Conservation (phyloP, 2,797 vertebrate species). For the Thalassophryne amazonica region DNA sequence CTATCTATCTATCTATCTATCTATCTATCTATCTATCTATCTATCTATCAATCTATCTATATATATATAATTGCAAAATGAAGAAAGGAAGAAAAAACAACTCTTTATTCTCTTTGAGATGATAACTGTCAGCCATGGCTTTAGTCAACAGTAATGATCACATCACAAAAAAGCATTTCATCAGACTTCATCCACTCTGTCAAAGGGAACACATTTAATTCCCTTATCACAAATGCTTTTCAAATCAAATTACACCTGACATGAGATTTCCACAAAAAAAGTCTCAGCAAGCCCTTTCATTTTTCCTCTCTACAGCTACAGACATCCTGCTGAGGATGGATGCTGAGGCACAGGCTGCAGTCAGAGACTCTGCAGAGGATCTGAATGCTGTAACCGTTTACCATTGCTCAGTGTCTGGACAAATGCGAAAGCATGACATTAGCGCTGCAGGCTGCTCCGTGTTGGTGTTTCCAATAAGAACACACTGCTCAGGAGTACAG, state of each 20-base stretch:
- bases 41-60: too few relatives aligned
- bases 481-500: constrained; percentile 12
- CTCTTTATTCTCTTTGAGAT: constrained; percentile 33
- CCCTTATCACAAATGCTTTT: constrained; percentile 29
- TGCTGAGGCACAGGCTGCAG: constrained; percentile 16
- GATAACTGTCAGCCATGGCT: constrained; percentile 50
- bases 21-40: too few relatives aligned
- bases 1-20: too few relatives aligned
- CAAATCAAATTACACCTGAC: constrained; percentile 24
- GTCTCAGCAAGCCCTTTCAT: constrained; percentile 41
- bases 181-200: constrained; percentile 19
- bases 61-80: neutral
- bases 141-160: constrained; percentile 21
- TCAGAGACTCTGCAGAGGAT: constrained; percentile 44
- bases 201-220: constrained; percentile 4
- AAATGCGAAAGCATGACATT: constrained; percentile 59
- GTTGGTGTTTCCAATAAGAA: constrained; percentile 51
- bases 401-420: constrained; percentile 55
- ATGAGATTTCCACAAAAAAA: constrained; percentile 3
- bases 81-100: neutral
- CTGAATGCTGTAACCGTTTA: constrained; percentile 52
- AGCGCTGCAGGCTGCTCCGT: constrained; percentile 50
- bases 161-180: constrained; percentile 14
- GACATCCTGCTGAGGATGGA: constrained; percentile 40
- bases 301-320: constrained; percentile 33